Evolutionary conservation across 2,888 invertebrate species (phyloP).

Genomic region (Tetragonisca angustula): DNA sequence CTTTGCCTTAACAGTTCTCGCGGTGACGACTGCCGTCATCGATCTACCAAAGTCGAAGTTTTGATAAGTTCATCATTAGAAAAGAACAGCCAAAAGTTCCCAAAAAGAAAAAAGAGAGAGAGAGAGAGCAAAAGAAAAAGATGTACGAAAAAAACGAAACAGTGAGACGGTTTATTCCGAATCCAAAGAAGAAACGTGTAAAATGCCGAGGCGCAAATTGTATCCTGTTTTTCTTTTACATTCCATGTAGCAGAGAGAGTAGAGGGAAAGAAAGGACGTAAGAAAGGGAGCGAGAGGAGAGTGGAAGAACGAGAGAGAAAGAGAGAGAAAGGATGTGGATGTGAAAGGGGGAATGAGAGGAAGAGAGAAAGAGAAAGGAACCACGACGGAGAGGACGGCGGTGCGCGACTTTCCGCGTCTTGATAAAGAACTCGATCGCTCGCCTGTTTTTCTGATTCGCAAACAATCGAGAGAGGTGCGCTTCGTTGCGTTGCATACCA

Average conservation of each 20-base stretch:
- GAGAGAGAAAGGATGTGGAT: conserved; percentile 35
- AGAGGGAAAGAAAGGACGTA: conserved; percentile 42
- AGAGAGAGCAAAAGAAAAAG: too few species aligned
- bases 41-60: conserved; percentile 29
- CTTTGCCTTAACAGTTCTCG: conserved; percentile 31
- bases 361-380: conserved; percentile 64
- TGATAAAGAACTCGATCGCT: conserved; percentile 61
- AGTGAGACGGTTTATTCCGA: conserved; percentile 22
- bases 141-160: not conserved
- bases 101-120: not conserved
- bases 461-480: conserved; percentile 41
- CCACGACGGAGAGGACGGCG: conserved; percentile 65
- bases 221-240: conserved; percentile 68
- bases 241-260: conserved; percentile 65
- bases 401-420: conserved; percentile 58
- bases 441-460: conserved; percentile 58
- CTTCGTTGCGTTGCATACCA: conserved; percentile 1
- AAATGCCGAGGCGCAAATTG: conserved; percentile 49
- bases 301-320: conserved; percentile 30
- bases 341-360: conserved; percentile 30
- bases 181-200: conserved; percentile 27
- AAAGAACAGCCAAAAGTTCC: not conserved
- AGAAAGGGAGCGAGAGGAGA: conserved; percentile 27
- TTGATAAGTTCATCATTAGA: conserved; percentile 5
- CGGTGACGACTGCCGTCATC: conserved; percentile 17